Conservation (phyloP, 2,888 invertebrate species). For the Hemicrepidius hirtus region DNA sequence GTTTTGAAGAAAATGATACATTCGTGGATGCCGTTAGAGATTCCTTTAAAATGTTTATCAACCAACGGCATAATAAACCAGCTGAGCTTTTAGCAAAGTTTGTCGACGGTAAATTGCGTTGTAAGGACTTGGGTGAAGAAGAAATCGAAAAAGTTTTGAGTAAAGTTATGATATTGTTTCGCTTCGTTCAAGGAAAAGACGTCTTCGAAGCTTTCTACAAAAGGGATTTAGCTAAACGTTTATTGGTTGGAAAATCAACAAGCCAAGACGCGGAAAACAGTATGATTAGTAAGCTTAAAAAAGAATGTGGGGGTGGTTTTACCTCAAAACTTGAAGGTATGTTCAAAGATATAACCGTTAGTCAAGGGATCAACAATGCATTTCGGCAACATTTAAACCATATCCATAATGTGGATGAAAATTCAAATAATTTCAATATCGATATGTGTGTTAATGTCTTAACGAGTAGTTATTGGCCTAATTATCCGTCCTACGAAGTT, state of each 20-base stretch:
- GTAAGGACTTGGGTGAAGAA: conserved; percentile 97
- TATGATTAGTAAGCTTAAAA: conserved; percentile 97
- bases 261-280: conserved; percentile 99
- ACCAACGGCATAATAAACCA: conserved; percentile 96
- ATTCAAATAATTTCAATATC: conserved; percentile 70
- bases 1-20: conserved; percentile 93
- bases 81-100: conserved; percentile 99
- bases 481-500: conserved; percentile 91
- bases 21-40: conserved; percentile 94
- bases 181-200: conserved; percentile 99
- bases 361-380: conserved; percentile 93
- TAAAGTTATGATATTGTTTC: conserved; percentile 97
- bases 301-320: conserved; percentile 98
- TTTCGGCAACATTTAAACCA: conserved; percentile 84
- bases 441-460: conserved; percentile 95
- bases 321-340: conserved; percentile 98
- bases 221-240: conserved; percentile 95
- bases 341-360: conserved; percentile 99
- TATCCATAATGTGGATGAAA: conserved; percentile 52
- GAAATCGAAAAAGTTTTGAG: conserved; percentile 94
- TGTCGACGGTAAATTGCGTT: conserved; percentile 94
- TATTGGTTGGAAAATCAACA: conserved; percentile 96
- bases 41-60: conserved; percentile 97
- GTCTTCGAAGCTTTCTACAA: conserved; percentile 99
- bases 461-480: conserved; percentile 99